Conservation (phyloP, 2,797 vertebrate genomes). For the Tachyglossus aculeatus region DNA sequence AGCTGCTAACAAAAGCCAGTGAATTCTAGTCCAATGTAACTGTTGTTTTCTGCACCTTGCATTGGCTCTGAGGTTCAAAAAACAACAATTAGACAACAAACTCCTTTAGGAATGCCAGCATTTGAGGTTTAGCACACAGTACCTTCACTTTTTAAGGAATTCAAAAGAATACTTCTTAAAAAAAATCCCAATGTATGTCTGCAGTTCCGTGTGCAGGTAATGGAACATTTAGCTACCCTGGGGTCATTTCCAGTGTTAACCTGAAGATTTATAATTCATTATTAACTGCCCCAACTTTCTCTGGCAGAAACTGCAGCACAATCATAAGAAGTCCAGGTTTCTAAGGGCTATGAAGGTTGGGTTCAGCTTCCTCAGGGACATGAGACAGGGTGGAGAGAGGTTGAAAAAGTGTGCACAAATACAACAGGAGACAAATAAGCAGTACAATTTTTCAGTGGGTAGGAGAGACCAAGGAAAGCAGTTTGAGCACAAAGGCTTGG, state of each 20-base stretch:
- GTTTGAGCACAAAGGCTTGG: no score
- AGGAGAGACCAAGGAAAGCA: no score
- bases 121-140: constrained; percentile 17
- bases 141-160: constrained; percentile 9
- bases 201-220: constrained; percentile 22
- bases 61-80: constrained; percentile 25
- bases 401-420: no score
- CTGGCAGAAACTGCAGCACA: constrained; percentile 34
- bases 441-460: no score
- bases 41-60: no score
- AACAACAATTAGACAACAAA: constrained; percentile 29
- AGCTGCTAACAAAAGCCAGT: no score
- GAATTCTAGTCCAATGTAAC: no score
- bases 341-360: constrained; percentile 5
- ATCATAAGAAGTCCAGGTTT: constrained; percentile 10
- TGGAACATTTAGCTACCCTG: constrained; percentile 63
- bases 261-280: constrained; percentile 34
- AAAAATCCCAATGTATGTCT: constrained; percentile 49
- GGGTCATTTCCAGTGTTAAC: constrained; percentile 63
- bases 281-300: constrained; percentile 50
- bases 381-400: neutral
- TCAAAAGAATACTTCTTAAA: constrained; percentile 37
- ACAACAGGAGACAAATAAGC: no score
- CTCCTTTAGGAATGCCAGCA: constrained; percentile 10
- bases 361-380: neutral